Evolutionary conservation across 2,797 vertebrate species (phyloP), one percentile per base, ranked within the genome.

Genomic region (Sternarchorhynchus goeldii): DNA sequence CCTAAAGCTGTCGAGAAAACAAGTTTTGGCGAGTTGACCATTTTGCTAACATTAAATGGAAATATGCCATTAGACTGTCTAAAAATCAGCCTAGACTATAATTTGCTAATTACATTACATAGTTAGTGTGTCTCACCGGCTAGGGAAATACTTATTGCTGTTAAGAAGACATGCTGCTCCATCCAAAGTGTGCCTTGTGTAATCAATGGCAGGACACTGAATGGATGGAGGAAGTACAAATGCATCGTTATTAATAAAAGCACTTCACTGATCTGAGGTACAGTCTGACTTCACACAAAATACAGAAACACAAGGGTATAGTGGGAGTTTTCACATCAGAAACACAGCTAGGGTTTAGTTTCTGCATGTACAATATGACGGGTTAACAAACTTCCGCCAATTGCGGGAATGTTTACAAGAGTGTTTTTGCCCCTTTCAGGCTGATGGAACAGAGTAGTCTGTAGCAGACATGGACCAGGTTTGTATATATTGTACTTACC

Each of bases 91-190:
- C 3, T 45, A 45, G 41, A 12, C 41, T 45, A 10, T 45, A 45
- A 10, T 45, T 45, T 45, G 2, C 6, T 14, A 25, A 36, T 53
- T 20, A 64, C 20, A 21, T 59, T 63, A 4, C 60, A 63, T 34
- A 63, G 6, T 17, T 4, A 63, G 59, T 45, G n/a, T n/a, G 16
- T 12, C 93, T 90, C 90, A 98, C 97, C 98, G 96, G 95, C 98
- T 99, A 75, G 98, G 97, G 83, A 99, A 99, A 91, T 99, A 99
- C 92, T 99, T 99, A 95, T 99, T 99, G 94, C 98, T 99, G 94
- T 99, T 99, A 89, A 99, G 94, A 90, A 99, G 96, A 86, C 97
- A 99, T 18, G 98, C 98, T 90, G 98, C 98, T 91, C 97, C 98
- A 89, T 99, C 98, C 90, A 99, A 94, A 56, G 98, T 99, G 91